Percentiles rank a stretch among this genome's conserved stretches.
These are phyloP conservation scores for Mycogona germanica DNA, from an alignment of 2,888 invertebrate species.

Conservation along the genomic window DNA sequence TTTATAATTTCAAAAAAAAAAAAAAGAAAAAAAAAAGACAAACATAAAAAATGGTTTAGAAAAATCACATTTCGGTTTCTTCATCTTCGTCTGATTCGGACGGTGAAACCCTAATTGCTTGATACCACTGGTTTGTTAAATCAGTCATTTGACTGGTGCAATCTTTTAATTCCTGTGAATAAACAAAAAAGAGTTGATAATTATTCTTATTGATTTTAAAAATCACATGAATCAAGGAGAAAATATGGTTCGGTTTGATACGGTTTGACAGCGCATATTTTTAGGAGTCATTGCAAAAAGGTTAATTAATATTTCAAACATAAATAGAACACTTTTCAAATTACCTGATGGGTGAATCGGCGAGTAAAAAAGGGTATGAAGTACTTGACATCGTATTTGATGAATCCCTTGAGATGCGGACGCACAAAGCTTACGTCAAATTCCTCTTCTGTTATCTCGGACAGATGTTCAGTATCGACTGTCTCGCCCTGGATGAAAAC, in stretches of 20 bases:
- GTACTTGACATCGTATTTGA: conserved; percentile 81
- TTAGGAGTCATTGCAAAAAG: neutral
- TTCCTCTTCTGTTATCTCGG: conserved; percentile 77
- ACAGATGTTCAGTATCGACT: conserved; percentile 83
- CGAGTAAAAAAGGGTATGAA: conserved; percentile 93
- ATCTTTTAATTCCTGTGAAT: conserved; percentile 74
- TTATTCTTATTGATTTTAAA: neutral
- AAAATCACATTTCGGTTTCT: conserved; percentile 10
- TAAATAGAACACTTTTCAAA: neutral
- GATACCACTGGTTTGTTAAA: conserved; percentile 93
- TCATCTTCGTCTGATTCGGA: conserved; percentile 25
- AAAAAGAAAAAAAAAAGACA: too few species aligned
- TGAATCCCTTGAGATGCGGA: conserved; percentile 56
- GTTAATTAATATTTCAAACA: conserved; percentile 5
- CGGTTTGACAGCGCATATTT: neutral
- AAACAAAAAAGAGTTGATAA: neutral
- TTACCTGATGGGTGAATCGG: conserved; percentile 83
- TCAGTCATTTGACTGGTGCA: conserved; percentile 95
- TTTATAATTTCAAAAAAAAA: too few species aligned
- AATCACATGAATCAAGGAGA: neutral
- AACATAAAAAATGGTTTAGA: too few species aligned
- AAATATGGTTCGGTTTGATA: too few species aligned
- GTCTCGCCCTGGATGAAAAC: conserved; percentile 55
- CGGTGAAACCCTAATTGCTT: conserved; percentile 81
- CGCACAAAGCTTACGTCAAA: conserved; percentile 77